Evolutionary conservation across 2,113 vertebrate genomes (phyloP).

Genomic region (Xiphophorus hellerii): DNA sequence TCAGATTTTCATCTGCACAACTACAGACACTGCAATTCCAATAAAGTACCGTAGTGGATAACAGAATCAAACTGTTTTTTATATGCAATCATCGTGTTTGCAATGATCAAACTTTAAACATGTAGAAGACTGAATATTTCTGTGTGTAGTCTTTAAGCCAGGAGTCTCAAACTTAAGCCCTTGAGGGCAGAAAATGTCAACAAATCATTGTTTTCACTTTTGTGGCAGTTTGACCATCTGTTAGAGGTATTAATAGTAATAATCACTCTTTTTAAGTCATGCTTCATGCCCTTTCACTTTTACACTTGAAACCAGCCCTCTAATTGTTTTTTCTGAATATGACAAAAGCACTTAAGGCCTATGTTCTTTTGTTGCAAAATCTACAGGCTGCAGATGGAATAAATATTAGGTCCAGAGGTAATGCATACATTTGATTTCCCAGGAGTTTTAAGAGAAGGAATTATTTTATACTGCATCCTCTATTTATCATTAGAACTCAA

Average conservation of each 20-base stretch:
- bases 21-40: no score
- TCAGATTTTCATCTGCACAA: background rate
- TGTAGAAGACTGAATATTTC: background rate
- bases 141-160: background rate
- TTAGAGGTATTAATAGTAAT: background rate
- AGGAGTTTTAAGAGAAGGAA: background rate
- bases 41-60: rapidly evolving
- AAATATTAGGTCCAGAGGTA: background rate
- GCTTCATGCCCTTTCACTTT: background rate
- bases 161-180: background rate
- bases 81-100: background rate
- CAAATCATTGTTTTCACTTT: background rate
- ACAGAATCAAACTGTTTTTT: background rate
- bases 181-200: background rate
- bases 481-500: conserved; percentile 4
- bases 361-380: background rate
- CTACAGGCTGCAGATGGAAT: background rate
- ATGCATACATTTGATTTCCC: background rate
- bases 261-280: background rate
- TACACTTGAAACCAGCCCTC: background rate
- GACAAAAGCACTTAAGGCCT: background rate
- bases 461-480: background rate
- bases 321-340: background rate
- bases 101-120: background rate
- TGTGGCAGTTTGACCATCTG: background rate